Evolutionary conservation across 2,113 vertebrate genomes (phyloP).

Genomic region (Ptyas mucosa): DNA sequence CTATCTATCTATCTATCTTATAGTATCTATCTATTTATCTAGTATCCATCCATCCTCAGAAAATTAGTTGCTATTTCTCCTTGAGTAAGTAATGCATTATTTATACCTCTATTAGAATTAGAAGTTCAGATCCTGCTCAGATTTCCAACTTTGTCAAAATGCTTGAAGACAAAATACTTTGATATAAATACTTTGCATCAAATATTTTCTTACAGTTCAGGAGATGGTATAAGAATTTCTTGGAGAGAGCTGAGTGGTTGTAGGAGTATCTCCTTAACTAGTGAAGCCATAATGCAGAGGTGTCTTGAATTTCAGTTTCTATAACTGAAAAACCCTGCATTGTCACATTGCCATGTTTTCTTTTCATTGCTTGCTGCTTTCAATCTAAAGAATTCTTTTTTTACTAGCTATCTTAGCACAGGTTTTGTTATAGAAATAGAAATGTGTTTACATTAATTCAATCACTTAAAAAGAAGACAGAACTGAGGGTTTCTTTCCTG

Average conservation of each 20-base stretch:
- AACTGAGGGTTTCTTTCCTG: neutral
- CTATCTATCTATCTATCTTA: no score
- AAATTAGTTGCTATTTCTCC: neutral
- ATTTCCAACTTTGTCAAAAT: neutral
- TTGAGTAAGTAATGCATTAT: neutral
- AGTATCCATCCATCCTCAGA: neutral
- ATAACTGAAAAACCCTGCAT: neutral
- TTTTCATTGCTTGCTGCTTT: neutral
- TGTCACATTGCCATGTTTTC: neutral
- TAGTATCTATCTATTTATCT: no score
- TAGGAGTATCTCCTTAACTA: neutral
- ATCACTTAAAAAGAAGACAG: neutral
- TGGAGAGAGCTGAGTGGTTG: neutral
- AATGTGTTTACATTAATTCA: neutral
- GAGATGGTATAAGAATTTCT: neutral
- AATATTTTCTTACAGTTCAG: neutral
- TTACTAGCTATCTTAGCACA: neutral
- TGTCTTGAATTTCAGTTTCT: neutral
- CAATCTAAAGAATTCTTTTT: neutral
- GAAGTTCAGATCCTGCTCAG: neutral
- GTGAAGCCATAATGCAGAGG: neutral
- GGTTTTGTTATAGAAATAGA: neutral
- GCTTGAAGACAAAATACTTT: neutral
- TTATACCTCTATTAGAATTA: neutral
- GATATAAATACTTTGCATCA: neutral